These are phyloP conservation scores for Myiagra hebetior DNA, from an alignment of 2,113 vertebrate species.

Conservation along the genomic window DNA sequence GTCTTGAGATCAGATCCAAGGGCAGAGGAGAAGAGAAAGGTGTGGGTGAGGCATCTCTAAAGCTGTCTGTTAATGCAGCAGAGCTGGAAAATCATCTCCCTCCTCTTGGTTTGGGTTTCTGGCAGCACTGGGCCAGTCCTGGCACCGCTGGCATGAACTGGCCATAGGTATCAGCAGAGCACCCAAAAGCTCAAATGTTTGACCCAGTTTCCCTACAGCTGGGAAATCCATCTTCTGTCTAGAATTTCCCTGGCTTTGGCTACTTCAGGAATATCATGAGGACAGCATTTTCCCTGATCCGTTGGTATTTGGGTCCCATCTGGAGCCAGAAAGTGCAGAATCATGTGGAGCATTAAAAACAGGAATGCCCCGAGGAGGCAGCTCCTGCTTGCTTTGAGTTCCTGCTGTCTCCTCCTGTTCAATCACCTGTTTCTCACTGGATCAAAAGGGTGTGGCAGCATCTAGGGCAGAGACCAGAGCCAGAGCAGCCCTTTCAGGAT, in stretches of 20 bases:
- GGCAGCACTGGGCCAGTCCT: background rate
- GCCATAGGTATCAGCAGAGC: background rate
- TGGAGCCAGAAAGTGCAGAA: constrained; percentile 22
- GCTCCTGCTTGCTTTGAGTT: background rate
- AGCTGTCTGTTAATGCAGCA: background rate
- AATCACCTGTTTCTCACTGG: background rate
- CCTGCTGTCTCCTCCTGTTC: background rate
- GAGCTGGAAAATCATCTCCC: background rate
- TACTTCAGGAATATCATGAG: constrained; percentile 2
- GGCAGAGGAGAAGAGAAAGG: background rate
- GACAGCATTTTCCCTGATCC: background rate
- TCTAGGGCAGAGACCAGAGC: background rate
- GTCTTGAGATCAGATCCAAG: background rate
- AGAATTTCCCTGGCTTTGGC: constrained; percentile 39
- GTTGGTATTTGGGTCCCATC: background rate
- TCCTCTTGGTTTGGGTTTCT: background rate
- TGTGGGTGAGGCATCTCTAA: background rate
- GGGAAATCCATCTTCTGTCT: constrained; percentile 43
- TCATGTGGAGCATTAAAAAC: background rate
- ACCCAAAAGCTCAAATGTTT: background rate
- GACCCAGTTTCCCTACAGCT: constrained; percentile 39
- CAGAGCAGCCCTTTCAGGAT: background rate
- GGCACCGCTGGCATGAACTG: background rate
- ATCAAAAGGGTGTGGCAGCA: background rate
- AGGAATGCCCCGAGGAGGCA: background rate